Evolutionary conservation across 53 echinoderm and acorn worm genomes (phyloP).

Genomic region (Holothuria scabra): DNA sequence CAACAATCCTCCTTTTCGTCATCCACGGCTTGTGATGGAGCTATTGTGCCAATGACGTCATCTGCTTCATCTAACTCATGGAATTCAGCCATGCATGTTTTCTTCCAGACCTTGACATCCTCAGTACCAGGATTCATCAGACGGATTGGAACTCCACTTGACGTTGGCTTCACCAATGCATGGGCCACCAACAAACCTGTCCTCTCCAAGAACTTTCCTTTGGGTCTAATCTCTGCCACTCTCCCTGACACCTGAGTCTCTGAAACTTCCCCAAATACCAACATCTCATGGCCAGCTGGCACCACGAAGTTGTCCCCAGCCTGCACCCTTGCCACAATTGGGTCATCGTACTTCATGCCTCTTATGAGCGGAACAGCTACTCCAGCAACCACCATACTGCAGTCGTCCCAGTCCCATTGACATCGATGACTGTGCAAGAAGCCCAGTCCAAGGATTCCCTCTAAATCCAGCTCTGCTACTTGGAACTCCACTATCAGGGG

Average conservation of each 20-base stretch:
- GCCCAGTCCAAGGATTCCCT: no score
- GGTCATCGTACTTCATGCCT: conserved; percentile 5
- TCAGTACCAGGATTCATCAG: neutral
- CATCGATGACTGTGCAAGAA: no score
- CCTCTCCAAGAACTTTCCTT: neutral
- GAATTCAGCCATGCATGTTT: neutral
- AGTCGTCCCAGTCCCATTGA: no score
- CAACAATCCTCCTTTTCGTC: neutral
- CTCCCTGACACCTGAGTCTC: neutral
- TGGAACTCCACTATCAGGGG: no score
- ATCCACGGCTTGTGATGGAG: neutral
- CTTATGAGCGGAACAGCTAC: conserved; percentile 28
- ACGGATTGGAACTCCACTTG: neutral
- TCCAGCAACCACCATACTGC: no score
- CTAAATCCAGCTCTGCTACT: no score
- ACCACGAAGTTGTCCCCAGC: conserved; percentile 1
- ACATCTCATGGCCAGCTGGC: no score
- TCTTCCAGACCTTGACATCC: neutral
- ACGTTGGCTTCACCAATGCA: neutral
- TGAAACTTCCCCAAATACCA: neutral
- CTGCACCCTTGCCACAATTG: conserved; percentile 30
- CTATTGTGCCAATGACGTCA: neutral
- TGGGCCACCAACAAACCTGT: neutral
- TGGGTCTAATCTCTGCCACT: no score
- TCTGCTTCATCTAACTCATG: neutral